Percentiles rank a stretch among this genome's conserved stretches.
Conservation (phyloP, 2,888 invertebrate species). For the Allacma fusca region DNA sequence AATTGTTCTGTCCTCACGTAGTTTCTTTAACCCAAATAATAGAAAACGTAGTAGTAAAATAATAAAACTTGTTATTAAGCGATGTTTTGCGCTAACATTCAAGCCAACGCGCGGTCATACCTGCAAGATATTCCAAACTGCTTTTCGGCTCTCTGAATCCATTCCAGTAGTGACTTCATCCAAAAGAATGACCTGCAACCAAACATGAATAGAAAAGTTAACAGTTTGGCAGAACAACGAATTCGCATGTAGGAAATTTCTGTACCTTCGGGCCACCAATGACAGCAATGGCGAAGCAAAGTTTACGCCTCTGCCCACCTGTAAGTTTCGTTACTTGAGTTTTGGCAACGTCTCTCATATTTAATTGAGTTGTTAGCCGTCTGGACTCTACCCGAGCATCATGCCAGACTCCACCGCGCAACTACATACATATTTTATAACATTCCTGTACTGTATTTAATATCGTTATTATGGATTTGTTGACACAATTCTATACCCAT, state of each 20-base stretch:
- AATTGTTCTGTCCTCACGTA: conserved; percentile 42
- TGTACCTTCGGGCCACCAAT: conserved; percentile 35
- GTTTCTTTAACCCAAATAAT: conserved; percentile 40
- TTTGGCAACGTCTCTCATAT: conserved; percentile 38
- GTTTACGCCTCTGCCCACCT: conserved; percentile 23
- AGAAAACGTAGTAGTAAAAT: too few relatives aligned
- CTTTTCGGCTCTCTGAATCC: conserved; percentile 35
- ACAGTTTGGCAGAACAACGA: background rate
- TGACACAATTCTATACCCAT: conserved; percentile 44
- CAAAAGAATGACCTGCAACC: conserved; percentile 38
- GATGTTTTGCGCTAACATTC: too few relatives aligned
- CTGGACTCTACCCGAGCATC: conserved; percentile 27
- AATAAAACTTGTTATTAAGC: too few relatives aligned
- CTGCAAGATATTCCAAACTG: conserved; percentile 39
- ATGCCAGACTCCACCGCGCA: conserved; percentile 38
- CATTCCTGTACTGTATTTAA: too few relatives aligned
- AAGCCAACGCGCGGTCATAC: too few relatives aligned
- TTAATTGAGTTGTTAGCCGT: conserved; percentile 21
- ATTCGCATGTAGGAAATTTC: background rate
- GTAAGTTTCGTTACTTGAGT: conserved; percentile 10
- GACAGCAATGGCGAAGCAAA: conserved; percentile 35
- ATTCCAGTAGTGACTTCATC: conserved; percentile 42
- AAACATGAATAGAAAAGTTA: conserved; percentile 3
- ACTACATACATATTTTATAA: background rate
- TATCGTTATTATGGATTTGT: too few relatives aligned